Conservation (phyloP, 2,113 vertebrate genomes). For the Cephalopterus ornatus region DNA sequence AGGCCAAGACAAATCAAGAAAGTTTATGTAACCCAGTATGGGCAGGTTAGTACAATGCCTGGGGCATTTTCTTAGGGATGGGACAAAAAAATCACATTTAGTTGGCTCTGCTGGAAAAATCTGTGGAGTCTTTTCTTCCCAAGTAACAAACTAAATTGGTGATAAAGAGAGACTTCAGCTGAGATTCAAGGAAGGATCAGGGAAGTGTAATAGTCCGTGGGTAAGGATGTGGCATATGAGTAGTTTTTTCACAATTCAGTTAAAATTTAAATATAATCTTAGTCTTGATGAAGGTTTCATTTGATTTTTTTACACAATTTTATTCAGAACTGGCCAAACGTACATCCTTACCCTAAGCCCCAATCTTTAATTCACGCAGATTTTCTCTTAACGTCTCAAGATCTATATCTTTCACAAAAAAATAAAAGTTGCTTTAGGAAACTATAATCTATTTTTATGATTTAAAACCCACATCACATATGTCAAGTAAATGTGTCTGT, state of each 20-base stretch:
- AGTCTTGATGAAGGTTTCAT: neutral
- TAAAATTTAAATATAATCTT: neutral
- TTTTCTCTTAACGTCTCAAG: neutral
- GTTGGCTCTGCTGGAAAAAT: neutral
- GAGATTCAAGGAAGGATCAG: neutral
- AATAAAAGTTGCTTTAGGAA: neutral
- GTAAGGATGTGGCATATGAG: neutral
- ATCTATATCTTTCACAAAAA: neutral
- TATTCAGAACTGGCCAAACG: neutral
- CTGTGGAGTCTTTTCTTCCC: neutral
- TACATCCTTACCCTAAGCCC: neutral
- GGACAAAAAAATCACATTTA: neutral
- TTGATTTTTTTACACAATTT: neutral
- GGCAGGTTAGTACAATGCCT: neutral
- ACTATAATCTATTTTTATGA: neutral
- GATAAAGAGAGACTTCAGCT: neutral
- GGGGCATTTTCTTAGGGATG: rapidly evolving
- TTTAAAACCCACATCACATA: neutral
- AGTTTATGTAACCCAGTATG: neutral
- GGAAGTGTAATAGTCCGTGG: neutral
- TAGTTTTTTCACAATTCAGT: neutral
- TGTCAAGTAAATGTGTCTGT: neutral
- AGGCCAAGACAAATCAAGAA: neutral
- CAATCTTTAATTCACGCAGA: neutral
- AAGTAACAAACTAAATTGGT: neutral